Evolutionary conservation across 2,113 vertebrate species (phyloP).

Genomic region (Gnathonemus echidnorhynchus): DNA sequence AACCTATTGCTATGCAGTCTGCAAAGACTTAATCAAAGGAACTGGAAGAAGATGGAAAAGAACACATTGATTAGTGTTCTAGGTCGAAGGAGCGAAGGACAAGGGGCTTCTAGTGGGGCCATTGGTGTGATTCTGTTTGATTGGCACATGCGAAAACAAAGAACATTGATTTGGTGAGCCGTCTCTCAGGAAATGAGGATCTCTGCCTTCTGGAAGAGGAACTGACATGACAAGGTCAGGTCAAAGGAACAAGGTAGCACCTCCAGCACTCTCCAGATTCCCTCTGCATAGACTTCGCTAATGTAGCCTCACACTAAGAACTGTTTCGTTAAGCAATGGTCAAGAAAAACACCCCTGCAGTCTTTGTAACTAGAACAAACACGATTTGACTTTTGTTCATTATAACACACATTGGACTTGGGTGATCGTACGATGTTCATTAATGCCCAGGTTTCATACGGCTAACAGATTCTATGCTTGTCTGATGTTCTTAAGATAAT

Average conservation of each 20-base stretch:
- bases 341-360: neutral
- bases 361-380: neutral
- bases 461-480: neutral
- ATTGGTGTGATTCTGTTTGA: constrained; percentile 30
- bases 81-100: constrained; percentile 19
- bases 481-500: neutral
- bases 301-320: constrained; percentile 25
- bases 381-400: neutral
- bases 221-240: constrained; percentile 55
- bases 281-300: constrained; percentile 36
- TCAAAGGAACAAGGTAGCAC: constrained; percentile 42
- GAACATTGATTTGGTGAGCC: constrained; percentile 42
- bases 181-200: constrained; percentile 40
- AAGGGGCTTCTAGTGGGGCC: constrained; percentile 10
- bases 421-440: neutral
- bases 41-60: constrained; percentile 2
- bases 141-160: constrained; percentile 42
- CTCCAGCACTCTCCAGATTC: constrained; percentile 43
- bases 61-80: constrained; percentile 19
- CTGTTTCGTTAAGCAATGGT: neutral
- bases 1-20: neutral
- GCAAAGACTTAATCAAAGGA: constrained; percentile 8
- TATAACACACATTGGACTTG: neutral
- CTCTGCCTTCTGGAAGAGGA: constrained; percentile 45
- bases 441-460: neutral